Evolutionary conservation across 1,140 invertebrate species (phyloP).

Genomic region (Temnothorax nylanderi): DNA sequence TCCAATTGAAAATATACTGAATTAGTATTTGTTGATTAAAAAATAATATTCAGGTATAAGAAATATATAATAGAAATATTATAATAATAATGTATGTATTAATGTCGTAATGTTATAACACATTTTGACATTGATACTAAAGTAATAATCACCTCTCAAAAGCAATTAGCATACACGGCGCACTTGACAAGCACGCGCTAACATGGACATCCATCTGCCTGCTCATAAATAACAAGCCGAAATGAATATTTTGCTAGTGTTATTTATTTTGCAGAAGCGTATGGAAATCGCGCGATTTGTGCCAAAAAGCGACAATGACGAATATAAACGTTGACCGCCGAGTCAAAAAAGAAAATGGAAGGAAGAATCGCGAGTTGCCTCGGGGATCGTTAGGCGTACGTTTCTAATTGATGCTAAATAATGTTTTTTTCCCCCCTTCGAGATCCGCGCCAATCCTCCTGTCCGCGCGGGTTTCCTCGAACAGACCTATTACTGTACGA

Average conservation of each 20-base stretch:
- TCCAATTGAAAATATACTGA: not conserved
- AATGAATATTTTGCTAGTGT: constrained; percentile 28
- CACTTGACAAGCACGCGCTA: constrained; percentile 21
- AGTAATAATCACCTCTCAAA: not conserved
- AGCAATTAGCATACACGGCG: not conserved
- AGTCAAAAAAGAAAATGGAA: not conserved
- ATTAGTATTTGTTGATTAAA: not conserved
- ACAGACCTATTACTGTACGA: constrained; percentile 78
- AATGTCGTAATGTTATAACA: not conserved
- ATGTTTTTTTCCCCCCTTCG: constrained; percentile 73
- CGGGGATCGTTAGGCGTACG: constrained; percentile 60
- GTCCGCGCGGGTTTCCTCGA: constrained; percentile 67
- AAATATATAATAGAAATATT: not conserved
- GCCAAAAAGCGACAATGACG: constrained; percentile 28
- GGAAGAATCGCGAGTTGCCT: constrained; percentile 35
- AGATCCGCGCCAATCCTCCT: constrained; percentile 27
- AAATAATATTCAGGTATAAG: not conserved
- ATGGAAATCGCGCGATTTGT: constrained; percentile 38
- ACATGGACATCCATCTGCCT: constrained; percentile 6
- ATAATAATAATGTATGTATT: not conserved
- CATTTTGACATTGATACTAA: not conserved
- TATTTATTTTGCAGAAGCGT: constrained; percentile 43
- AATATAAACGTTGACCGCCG: not conserved
- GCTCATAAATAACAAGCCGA: constrained; percentile 2
- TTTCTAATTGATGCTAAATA: constrained; percentile 81